Evolutionary conservation across 2,113 vertebrate species (phyloP), one percentile per base, ranked within the genome.

Genomic region (Candoia aspera): DNA sequence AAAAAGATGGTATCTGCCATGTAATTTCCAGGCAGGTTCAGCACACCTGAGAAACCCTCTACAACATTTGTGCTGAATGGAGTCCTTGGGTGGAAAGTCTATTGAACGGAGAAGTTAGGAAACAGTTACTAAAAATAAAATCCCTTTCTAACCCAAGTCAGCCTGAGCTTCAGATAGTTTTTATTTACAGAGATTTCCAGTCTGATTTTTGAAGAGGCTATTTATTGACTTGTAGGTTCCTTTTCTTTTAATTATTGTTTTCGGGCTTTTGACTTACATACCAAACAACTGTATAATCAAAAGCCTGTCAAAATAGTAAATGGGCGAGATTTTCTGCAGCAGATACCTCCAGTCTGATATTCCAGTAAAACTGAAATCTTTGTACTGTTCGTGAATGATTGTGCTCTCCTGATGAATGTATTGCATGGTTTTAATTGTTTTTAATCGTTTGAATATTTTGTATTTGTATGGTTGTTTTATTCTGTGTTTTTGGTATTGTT

Each of bases 61-160:
- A 94, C 92, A 94, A 92, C 91, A 68, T 95, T 94, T 94, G 68
- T 90, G 90, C 93, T 94, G 91, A 95, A 92, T 92, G 95, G 92
- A 95, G 92, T 93, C 95, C 84, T 59, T 59, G 64, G 92, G 93
- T 93, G 91, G 93, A 93, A 94, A 94, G 96, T 89, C 93, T 3
- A 95, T 90, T 94, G 93, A 96, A 91, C 57, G 86, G 73, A 95
- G 33, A 91, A 53, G 55, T 54, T 55, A 83, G 37, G 89, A 94
- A 64, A 95, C 89, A 79, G 88, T 24, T 94, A 94, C 95, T 94
- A 84, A 90, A 95, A 96, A 94, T 89, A 53, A 0, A 91, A 93
- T 94, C 62, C 91, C 93, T 96, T 94, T 86, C 64, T 93, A 94
- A 91, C 86, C 93, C 94, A 94, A 92, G 53, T 86, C 86, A 90